Conservation (phyloP, 2,113 vertebrate species). For the Polypterus bichir region DNA sequence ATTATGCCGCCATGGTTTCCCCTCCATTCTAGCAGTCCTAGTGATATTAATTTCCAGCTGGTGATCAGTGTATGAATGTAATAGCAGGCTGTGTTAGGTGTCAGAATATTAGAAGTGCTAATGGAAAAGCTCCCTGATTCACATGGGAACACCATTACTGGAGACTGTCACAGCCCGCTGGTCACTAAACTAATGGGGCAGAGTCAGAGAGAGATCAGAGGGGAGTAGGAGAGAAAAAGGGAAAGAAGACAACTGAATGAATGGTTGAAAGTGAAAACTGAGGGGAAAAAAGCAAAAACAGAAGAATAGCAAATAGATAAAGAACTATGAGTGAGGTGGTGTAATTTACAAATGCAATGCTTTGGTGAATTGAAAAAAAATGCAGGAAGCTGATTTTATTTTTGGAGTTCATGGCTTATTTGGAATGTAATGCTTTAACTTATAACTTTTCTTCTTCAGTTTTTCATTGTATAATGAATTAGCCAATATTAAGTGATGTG, state of each 20-base stretch:
- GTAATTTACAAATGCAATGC: too few species aligned
- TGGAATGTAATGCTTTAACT: too few species aligned
- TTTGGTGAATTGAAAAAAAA: too few species aligned
- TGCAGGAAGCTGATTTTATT: too few species aligned
- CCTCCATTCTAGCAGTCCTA: constrained; percentile 64
- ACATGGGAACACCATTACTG: constrained; percentile 81
- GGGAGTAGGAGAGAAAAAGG: constrained; percentile 61
- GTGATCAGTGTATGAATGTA: constrained; percentile 81
- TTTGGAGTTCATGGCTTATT: too few species aligned
- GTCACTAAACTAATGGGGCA: constrained; percentile 97
- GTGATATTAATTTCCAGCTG: constrained; percentile 74
- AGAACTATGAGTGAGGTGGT: constrained; percentile 3
- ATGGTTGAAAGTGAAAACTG: constrained; percentile 35
- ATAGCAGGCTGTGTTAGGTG: constrained; percentile 78
- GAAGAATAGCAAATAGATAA: constrained; percentile 14
- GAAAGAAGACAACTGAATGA: constrained; percentile 39
- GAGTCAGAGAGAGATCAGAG: constrained; percentile 47
- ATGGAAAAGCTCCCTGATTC: constrained; percentile 96
- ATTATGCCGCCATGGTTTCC: constrained; percentile 59
- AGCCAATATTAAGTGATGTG: too few species aligned
- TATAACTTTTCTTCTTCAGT: too few species aligned
- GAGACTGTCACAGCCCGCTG: constrained; percentile 90
- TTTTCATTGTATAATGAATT: too few species aligned
- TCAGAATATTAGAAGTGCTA: constrained; percentile 97
- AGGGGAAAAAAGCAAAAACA: constrained; percentile 27